Evolutionary conservation across 2,888 invertebrate genomes (phyloP), one percentile per base, ranked within the genome.

Genomic region (Agonopterix alstromeriana): DNA sequence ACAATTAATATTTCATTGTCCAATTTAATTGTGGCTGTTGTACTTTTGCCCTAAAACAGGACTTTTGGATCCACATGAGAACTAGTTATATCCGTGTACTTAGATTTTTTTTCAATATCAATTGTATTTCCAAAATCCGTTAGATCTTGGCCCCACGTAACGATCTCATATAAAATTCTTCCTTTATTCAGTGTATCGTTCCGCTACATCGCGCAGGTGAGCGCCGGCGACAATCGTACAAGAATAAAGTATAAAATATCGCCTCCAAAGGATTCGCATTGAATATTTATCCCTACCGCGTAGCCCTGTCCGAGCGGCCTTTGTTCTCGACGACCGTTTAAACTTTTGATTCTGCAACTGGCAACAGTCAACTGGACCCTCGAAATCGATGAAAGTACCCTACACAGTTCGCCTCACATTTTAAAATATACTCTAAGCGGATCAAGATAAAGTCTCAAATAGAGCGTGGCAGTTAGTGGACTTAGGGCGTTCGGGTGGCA

Each of bases 341-440:
- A 88, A 88, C 86, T 88, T 88, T 88, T 86, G 85, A 88, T 88
- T 86, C 86, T 85, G 87, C 86, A 86, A 84, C 85, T 80, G 83
- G 82, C 82, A 82, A 86, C 81, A 86, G 76, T 83, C 77, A 82
- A 85, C 86, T 84, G 86, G 87, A 87, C 87, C 87, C 85, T 79
- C 71, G 60, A 65, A 73, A 76, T 77, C 70, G 67, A 71, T 69
- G 69, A 72, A 74, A 73, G 72, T 65, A 65, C 60, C 68, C 56
- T 59, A 70, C 56, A 54, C 50, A 11, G 14, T 7, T 12, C 14
- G 4, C 45, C 42, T n/a, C 11, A 42, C 12, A 5, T 8, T 42
- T 10, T 10, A 42, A 42, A 9, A 4, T 11, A 14, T 12, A 42
- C 42, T 9, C 12, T 42, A 42, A 11, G 3, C 9, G 3, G 9